A percentile compares a stretch with the other conserved stretches of the same genome.
phyloP scores from a whole-genome alignment of 2,797 vertebrate species.

The Poecilia gillii region DNA sequence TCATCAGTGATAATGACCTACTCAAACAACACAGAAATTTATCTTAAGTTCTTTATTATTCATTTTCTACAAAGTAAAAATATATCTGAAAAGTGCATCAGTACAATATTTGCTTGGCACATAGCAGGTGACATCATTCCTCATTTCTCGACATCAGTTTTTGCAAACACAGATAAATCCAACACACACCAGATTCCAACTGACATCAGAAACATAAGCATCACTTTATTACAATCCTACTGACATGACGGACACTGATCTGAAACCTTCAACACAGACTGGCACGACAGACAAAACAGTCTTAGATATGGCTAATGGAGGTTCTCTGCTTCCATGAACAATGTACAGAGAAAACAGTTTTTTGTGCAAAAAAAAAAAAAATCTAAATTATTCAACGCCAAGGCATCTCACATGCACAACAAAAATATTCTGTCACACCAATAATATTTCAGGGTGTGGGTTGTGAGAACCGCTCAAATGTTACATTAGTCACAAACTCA shows the following conservation, averaged over 20 bases:
- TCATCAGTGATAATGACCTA: not conserved
- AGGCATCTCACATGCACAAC: not conserved
- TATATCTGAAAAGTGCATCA: conserved; percentile 69
- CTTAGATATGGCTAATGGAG: not conserved
- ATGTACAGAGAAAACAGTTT: not conserved
- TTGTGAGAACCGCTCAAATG: not conserved
- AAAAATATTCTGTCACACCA: not conserved
- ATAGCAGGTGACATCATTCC: conserved; percentile 26
- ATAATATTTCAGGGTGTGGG: not conserved
- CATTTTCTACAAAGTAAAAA: conserved; percentile 70
- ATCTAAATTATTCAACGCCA: not conserved
- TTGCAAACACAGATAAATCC: conserved; percentile 12
- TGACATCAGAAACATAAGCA: not conserved
- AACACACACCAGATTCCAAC: not conserved
- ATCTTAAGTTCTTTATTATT: conserved; percentile 47
- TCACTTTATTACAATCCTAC: not conserved
- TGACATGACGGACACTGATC: not conserved
- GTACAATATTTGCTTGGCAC: conserved; percentile 73
- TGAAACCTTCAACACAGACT: not conserved
- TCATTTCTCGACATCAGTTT: conserved; percentile 6
- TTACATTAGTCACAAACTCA: conserved; percentile 11
- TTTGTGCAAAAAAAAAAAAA: not conserved
- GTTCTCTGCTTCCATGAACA: not conserved
- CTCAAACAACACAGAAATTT: conserved; percentile 11
- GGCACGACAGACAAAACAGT: not conserved